Evolutionary conservation across 37 sponge, comb jelly and placozoan genomes (phyloP), one percentile per base, ranked within the genome.

Genomic region (Ephydatia muelleri): DNA sequence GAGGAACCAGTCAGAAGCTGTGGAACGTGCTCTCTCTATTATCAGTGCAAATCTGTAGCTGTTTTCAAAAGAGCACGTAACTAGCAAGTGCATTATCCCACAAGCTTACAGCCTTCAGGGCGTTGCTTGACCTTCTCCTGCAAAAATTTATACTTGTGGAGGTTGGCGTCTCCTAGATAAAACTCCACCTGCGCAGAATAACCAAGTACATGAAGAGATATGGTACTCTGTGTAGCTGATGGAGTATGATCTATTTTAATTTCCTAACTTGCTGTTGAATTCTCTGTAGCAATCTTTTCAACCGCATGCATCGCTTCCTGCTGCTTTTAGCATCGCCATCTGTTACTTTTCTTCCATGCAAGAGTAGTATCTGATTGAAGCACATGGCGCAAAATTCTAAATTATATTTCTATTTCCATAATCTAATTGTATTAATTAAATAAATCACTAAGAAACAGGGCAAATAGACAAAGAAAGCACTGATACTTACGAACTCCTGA

Each of bases 151-250:
- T 92, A 89, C 31, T 77, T 85, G 3, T 49, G 70, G 39, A 93
- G 38, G 73, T 88, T 93, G 5, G 88, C 81, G 47, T 93, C 89
- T 0, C 93, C 83, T 67, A 93, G 89, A 39, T 93, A 93, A 40
- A 93, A 93, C 66, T 93, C 93, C 43, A 93, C 65, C 93, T 93
- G 73, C 21, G 70, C 29, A 23, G 28, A n/a, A n/a, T n/a, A n/a
- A n/a, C n/a, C n/a, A 38, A 49, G 70, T 37, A 69, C n/a, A 37
- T 25, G n/a, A 32, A 65, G n/a, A 39, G 14, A 36, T 2, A 40
- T 23, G 16, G 27, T 1, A 21, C n/a, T n/a, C n/a, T 29, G 38
- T 39, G 74, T 5, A 32, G 31, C 8, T 5, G 4, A 13, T 33
- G 27, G 5, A 36, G 33, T 16, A 5, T 3, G 70, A 5, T 30